Percentiles rank a stretch among this genome's conserved stretches.
These are phyloP conservation scores for Glaucomys volans DNA, from an alignment of 2,113 vertebrate genomes.

Conservation along the genomic window DNA sequence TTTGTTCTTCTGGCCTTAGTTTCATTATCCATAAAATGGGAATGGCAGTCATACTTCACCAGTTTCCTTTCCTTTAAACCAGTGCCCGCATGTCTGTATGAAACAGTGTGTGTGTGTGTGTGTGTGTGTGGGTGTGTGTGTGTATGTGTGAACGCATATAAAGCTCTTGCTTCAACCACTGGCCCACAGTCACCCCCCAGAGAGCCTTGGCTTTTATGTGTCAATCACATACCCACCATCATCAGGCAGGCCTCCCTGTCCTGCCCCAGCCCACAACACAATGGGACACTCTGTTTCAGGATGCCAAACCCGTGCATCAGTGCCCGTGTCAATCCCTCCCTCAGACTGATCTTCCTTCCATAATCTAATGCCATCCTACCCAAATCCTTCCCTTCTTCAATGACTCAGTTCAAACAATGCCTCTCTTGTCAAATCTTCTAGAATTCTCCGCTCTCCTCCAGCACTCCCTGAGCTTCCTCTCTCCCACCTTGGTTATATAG, in stretches of 20 bases:
- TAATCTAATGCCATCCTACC: neutral
- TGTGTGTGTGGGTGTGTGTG: neutral
- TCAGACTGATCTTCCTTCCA: neutral
- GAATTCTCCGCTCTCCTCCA: neutral
- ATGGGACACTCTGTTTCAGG: neutral
- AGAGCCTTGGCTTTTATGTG: neutral
- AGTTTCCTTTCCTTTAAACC: neutral
- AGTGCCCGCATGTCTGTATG: neutral
- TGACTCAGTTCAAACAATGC: neutral
- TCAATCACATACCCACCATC: neutral
- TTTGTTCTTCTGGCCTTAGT: neutral
- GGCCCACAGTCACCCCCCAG: neutral
- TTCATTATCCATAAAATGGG: neutral
- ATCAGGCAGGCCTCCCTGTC: neutral
- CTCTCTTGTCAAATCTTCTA: neutral
- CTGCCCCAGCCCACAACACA: rapidly evolving
- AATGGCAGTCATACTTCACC: neutral
- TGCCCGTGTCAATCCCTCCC: neutral
- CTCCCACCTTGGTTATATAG: too few relatives aligned
- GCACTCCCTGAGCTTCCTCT: neutral
- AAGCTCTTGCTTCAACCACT: neutral
- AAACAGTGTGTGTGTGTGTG: neutral
- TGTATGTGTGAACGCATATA: neutral
- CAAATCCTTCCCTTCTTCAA: neutral
- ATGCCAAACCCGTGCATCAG: neutral